phyloP scores from a whole-genome alignment of 2,797 vertebrate genomes.

The Anguilla obscura region DNA sequence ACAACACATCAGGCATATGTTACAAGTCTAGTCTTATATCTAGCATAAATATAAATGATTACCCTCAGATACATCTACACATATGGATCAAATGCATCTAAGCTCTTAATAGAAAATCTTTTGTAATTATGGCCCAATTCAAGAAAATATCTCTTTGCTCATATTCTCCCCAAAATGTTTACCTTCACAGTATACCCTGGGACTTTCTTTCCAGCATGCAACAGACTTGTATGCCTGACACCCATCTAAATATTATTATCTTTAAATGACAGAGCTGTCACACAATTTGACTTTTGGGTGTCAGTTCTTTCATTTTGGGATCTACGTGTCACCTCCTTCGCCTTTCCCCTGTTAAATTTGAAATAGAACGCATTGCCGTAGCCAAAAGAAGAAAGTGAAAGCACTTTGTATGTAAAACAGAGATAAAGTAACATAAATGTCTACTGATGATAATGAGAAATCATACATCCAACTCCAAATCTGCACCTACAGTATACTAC shows the following conservation, averaged over 20 bases:
- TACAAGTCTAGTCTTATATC: not conserved
- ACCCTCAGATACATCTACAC: slow-evolving; percentile 31
- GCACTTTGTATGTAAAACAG: not conserved
- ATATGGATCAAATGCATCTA: not conserved
- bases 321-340: not conserved
- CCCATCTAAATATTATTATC: not conserved
- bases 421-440: not conserved
- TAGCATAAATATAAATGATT: not conserved
- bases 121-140: not conserved
- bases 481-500: not conserved
- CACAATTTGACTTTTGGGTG: not conserved
- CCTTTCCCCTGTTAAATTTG: not conserved
- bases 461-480: not conserved
- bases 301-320: not conserved
- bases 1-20: slow-evolving; percentile 24
- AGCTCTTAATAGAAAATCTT: not conserved
- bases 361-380: not conserved
- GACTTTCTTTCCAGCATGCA: not conserved
- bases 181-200: not conserved
- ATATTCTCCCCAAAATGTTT: not conserved
- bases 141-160: not conserved
- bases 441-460: not conserved
- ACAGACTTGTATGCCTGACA: not conserved
- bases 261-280: not conserved
- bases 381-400: not conserved